Base-by-base conservation (phyloP, 2,797 vertebrate species). In the Delichon dasypus region DNA sequence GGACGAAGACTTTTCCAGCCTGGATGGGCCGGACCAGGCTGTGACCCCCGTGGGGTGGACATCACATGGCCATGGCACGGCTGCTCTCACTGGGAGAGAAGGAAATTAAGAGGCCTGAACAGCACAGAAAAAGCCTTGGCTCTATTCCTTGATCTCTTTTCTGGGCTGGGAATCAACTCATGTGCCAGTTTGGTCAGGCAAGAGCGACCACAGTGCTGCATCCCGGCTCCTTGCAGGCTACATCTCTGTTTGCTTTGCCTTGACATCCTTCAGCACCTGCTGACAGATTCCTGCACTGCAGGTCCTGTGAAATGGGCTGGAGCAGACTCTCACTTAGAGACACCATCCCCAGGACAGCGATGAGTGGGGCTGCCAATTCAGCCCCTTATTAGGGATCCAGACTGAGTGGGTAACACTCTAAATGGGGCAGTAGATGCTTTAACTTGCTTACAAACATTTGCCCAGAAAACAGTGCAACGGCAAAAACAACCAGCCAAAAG, bases 81-180 rank as follows among this genome's bases (percentile, higher is more conserved):
- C 47, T 50, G 58, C 5, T 36, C 42, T 17, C 30, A 0, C 29
- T 44, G 85, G 40, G 57, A 29, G 36, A 29, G 57, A 60, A 48
- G 73, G 64, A 29, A 91, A 96, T 74, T 75, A 90, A 95, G 91
- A 94, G 64, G 29, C 79, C 86, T 76, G 93, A 84, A 38, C 27
- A 1, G 54, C 14, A 58, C 91, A 94, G 79, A 18, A 88, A 20
- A 73, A 84, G 4, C 8, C 25, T 70, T 94, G 95, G 91, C 93
- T 96, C 54, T 18, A 21, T 62, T 85, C 83, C 88, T 91, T 88
- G 55, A 61, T 86, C 53, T 73, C 34, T 74, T 81, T 91, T 91
- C 94, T 94, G 91, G 79, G 80, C 92, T 94, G 71, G 60, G 82
- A 92, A 93, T 88, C 95, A 94, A 79, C 20, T 81, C 53, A 3